phyloP scores from a whole-genome alignment of 2,113 vertebrate genomes.

The Saccopteryx leptura region DNA sequence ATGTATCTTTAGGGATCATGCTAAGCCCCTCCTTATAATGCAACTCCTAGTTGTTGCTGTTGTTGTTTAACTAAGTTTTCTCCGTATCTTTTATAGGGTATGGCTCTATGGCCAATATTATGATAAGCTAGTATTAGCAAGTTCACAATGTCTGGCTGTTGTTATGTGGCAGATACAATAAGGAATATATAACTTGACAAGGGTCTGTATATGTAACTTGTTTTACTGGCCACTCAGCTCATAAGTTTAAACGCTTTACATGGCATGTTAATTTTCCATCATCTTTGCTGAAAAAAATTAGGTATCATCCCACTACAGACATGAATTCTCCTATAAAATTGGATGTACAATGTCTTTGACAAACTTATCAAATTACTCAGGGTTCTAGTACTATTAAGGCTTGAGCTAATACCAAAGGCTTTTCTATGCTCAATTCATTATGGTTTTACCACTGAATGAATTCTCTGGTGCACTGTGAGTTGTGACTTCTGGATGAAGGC shows the following conservation, averaged over 20 bases:
- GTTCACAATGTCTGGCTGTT: conserved; percentile 23
- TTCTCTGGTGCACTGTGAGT: conserved; percentile 79
- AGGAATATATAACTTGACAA: conserved; percentile 21
- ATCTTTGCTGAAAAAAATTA: conserved; percentile 46
- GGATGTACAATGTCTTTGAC: neutral
- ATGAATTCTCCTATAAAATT: conserved; percentile 8
- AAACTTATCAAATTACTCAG: neutral
- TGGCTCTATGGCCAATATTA: neutral
- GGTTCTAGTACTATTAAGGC: conserved; percentile 51
- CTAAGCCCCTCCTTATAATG: neutral
- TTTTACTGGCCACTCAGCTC: conserved; percentile 5
- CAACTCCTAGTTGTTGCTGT: neutral
- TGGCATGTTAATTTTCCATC: neutral
- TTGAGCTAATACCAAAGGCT: conserved; percentile 66
- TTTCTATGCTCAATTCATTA: conserved; percentile 67
- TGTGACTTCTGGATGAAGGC: conserved; percentile 80
- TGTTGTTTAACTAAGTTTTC: conserved; percentile 3
- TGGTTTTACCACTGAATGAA: conserved; percentile 68
- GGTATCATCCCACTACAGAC: neutral
- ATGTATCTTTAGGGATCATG: neutral
- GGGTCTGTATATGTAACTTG: conserved; percentile 52
- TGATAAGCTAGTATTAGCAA: conserved; percentile 33
- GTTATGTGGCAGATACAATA: neutral
- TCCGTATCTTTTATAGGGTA: neutral
- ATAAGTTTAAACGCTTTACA: conserved; percentile 22